Conservation (phyloP, 1,140 invertebrate genomes). For the Dreissena rostriformis region DNA sequence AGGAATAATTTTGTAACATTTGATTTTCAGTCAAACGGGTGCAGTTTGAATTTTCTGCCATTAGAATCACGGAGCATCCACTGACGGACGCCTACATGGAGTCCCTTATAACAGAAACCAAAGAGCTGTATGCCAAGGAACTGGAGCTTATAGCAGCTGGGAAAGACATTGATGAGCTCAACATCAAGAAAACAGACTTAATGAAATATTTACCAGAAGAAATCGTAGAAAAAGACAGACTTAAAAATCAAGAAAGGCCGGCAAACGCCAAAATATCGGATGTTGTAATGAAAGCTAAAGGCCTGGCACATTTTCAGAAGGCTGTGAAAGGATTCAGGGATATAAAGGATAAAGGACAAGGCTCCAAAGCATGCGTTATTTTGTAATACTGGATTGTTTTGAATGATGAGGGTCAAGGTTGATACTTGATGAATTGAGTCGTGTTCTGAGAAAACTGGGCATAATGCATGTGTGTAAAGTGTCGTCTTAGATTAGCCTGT, state of each 20-base stretch:
- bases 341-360: not conserved
- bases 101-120: constrained; percentile 65
- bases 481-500: too few relatives aligned
- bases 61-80: constrained; percentile 69
- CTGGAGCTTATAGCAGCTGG: constrained; percentile 59
- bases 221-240: not conserved
- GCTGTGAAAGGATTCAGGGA: constrained; percentile 43
- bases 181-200: constrained; percentile 36
- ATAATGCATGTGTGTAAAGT: too few relatives aligned
- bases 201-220: constrained; percentile 28
- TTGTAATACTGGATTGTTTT: constrained; percentile 29
- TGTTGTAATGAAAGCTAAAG: constrained; percentile 40
- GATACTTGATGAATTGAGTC: too few relatives aligned
- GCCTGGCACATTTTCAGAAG: constrained; percentile 23
- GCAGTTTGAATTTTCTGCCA: constrained; percentile 71
- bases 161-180: constrained; percentile 64
- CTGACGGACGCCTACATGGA: constrained; percentile 64
- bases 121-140: constrained; percentile 64
- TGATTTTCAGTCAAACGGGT: constrained; percentile 70
- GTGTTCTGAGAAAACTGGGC: too few relatives aligned
- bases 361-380: constrained; percentile 48
- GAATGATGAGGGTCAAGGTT: not conserved
- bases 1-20: too few relatives aligned
- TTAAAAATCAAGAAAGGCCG: constrained; percentile 1
- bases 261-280: constrained; percentile 20